Base-by-base conservation (phyloP, 2,888 invertebrate genomes). In the Prenolepis imparis region DNA sequence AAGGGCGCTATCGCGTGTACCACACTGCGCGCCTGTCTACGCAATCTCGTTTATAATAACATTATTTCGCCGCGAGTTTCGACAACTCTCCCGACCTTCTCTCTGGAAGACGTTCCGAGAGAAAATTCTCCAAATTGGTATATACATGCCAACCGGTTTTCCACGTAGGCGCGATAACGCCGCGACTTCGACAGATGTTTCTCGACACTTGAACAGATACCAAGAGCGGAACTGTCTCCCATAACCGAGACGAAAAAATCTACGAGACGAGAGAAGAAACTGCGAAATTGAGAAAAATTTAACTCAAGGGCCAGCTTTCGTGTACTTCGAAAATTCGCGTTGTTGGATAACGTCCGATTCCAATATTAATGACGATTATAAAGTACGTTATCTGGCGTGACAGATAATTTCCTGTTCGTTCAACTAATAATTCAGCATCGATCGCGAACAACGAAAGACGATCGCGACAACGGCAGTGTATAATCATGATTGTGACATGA, bases 91-190 rank as follows among this genome's bases (percentile, higher is more conserved):
- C 21, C 41, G 55, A 28, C 32, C 39, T 64, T 55, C 55, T 55
- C 55, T 75, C 64, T n/a, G n/a, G 74, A 52, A 52, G n/a, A 15
- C n/a, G 41, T 24, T 67, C 24, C 57, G 80, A 83, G 70, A 73
- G 59, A 75, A 84, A 83, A 75, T 55, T 83, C 61, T 87, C 87
- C 85, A 90, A 88, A 89, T 88, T 78, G 82, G 89, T 74, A 67
- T 81, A 75, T 80, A 84, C 88, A 80, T 80, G 85, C 88, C 90
- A 88, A 91, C 92, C 91, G 91, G 92, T 92, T 91, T 88, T 86
- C 78, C 86, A 88, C 86, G 87, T 85, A 44, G 82, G 32, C 85
- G 73, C 90, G 89, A 89, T 89, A 89, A 89, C 85, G 32, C 61
- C 64, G 81, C 82, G 18, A 84, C 77, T 82, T 72, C 68, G 72